Conservation (phyloP, 1,140 invertebrate genomes). For the Drosophila gunungcola region DNA sequence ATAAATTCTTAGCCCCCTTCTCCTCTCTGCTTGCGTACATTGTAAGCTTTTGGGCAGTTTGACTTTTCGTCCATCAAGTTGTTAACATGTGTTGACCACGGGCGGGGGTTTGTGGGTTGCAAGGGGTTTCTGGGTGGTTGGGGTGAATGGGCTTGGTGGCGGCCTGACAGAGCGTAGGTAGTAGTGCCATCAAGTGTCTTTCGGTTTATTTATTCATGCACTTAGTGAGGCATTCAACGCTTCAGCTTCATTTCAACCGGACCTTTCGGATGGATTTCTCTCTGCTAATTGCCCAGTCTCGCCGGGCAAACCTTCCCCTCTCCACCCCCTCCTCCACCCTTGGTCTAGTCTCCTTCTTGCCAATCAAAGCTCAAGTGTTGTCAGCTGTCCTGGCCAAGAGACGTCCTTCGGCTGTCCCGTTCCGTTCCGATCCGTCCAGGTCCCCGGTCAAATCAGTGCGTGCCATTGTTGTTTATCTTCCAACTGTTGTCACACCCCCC, state of each 20-base stretch:
- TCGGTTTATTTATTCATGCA: conserved; percentile 80
- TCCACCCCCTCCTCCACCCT: conserved; percentile 8
- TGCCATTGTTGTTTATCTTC: conserved; percentile 77
- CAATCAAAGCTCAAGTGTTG: conserved; percentile 77
- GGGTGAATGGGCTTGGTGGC: conserved; percentile 4
- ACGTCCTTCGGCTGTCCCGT: conserved; percentile 19
- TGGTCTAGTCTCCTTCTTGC: conserved; percentile 30
- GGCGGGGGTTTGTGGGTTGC: conserved; percentile 17
- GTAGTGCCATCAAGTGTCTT: conserved; percentile 64
- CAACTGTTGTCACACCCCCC: conserved; percentile 25
- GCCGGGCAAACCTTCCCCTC: not conserved
- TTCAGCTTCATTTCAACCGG: conserved; percentile 53
- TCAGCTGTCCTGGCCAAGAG: conserved; percentile 50
- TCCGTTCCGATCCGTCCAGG: conserved; percentile 7
- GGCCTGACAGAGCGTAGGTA: conserved; percentile 14
- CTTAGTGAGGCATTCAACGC: conserved; percentile 80
- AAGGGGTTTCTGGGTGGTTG: not conserved
- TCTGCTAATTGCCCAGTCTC: conserved; percentile 69
- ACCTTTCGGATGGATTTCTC: conserved; percentile 49
- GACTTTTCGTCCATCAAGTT: conserved; percentile 80
- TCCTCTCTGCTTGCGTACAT: conserved; percentile 67
- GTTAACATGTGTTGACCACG: conserved; percentile 76
- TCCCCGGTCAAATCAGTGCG: conserved; percentile 69
- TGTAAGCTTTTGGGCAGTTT: conserved; percentile 79
- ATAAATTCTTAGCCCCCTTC: conserved; percentile 1